Evolutionary conservation across 1,140 invertebrate species (phyloP).

Genomic region (Drosophila dunni): DNA sequence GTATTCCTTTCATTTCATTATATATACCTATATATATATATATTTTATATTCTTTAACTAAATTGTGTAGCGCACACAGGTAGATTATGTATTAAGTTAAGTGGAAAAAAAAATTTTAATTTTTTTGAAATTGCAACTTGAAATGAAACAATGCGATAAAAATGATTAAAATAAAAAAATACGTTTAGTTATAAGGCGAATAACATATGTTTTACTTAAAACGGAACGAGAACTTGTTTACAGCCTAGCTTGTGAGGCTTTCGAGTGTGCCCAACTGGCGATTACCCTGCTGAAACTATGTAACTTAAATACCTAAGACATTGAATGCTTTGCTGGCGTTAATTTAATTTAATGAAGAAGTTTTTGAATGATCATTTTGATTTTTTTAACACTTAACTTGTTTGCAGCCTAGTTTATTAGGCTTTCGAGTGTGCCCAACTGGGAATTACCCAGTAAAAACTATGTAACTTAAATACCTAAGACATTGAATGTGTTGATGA

Average conservation of each 20-base stretch:
- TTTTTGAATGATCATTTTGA: too few species aligned
- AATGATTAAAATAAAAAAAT: slow-evolving; percentile 7
- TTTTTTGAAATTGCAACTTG: slow-evolving; percentile 9
- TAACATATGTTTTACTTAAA: background rate
- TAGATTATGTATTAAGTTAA: slow-evolving; percentile 16
- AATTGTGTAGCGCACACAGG: slow-evolving; percentile 7
- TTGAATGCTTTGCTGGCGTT: too few species aligned
- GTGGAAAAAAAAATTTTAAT: background rate
- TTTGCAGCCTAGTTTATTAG: background rate
- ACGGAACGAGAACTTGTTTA: background rate
- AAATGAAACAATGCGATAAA: slow-evolving; percentile 1
- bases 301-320: background rate
- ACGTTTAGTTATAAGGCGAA: slow-evolving; percentile 5
- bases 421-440: background rate
- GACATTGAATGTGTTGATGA: too few species aligned
- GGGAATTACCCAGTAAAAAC: background rate
- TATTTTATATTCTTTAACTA: slow-evolving; percentile 15
- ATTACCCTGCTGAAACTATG: background rate
- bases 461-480: background rate
- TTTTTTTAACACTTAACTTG: too few species aligned
- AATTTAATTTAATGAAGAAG: too few species aligned
- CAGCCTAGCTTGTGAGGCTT: background rate
- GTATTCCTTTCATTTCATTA: slow-evolving; percentile 2
- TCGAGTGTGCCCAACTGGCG: background rate
- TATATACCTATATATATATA: slow-evolving; percentile 4